Evolutionary conservation across 2,888 invertebrate genomes (phyloP).

Genomic region (Laspeyria flexula): DNA sequence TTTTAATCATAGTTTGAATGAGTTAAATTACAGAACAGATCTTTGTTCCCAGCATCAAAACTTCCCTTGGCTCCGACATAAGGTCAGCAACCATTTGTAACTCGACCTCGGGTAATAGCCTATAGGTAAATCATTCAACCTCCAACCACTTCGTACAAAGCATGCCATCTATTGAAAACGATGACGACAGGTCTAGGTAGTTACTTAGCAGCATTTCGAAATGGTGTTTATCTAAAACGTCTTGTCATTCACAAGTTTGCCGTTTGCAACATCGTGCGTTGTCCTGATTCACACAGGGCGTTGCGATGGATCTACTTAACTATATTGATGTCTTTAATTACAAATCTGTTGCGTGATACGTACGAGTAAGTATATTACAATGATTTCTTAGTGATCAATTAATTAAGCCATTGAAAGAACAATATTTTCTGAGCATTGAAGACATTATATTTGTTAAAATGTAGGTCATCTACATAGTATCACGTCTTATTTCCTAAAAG

Average conservation of each 20-base stretch:
- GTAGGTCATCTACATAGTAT: too few relatives aligned
- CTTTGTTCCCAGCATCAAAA: too few relatives aligned
- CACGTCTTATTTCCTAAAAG: too few relatives aligned
- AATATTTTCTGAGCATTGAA: too few relatives aligned
- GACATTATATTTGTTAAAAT: too few relatives aligned
- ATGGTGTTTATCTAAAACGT: slow-evolving; percentile 64
- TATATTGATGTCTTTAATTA: slow-evolving; percentile 16
- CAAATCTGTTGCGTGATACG: background rate
- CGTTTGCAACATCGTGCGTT: slow-evolving; percentile 61
- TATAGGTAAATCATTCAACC: slow-evolving; percentile 48
- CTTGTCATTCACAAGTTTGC: slow-evolving; percentile 63
- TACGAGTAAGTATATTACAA: background rate
- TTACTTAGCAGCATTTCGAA: slow-evolving; percentile 59
- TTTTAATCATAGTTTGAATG: too few relatives aligned
- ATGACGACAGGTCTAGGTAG: slow-evolving; percentile 62
- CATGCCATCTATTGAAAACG: slow-evolving; percentile 53
- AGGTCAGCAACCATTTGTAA: background rate
- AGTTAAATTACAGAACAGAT: too few relatives aligned
- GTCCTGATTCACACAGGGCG: slow-evolving; percentile 62
- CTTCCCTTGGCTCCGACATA: too few relatives aligned
- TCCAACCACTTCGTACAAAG: slow-evolving; percentile 50
- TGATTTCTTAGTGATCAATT: too few relatives aligned
- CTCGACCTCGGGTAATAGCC: slow-evolving; percentile 9
- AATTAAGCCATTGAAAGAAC: too few relatives aligned
- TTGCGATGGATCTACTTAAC: slow-evolving; percentile 38